phyloP scores from a whole-genome alignment of 2,888 invertebrate species.

The Margaritifera margaritifera region DNA sequence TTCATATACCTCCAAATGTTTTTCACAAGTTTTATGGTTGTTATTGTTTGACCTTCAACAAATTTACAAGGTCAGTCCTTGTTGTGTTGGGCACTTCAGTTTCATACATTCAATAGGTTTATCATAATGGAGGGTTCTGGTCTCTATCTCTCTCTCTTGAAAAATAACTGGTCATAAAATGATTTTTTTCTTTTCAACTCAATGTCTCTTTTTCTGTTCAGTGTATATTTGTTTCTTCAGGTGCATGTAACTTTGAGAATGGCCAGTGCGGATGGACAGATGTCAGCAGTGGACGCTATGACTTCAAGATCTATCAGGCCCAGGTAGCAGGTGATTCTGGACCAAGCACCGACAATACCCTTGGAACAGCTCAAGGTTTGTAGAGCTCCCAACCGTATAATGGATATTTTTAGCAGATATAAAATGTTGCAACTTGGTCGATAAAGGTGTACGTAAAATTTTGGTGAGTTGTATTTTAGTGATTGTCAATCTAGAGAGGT shows the following conservation, averaged over 20 bases:
- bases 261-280: constrained; percentile 66
- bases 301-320: constrained; percentile 55
- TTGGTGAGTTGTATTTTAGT: too few species aligned
- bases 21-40: too few species aligned
- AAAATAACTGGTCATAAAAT: too few species aligned
- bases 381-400: not conserved
- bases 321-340: constrained; percentile 50
- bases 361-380: constrained; percentile 37
- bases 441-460: too few species aligned
- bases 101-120: too few species aligned
- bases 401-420: not conserved
- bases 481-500: not conserved
- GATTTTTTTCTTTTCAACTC: not conserved
- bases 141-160: too few species aligned
- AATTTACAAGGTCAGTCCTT: too few species aligned
- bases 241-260: constrained; percentile 63
- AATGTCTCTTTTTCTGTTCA: not conserved
- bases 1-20: too few species aligned
- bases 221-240: constrained; percentile 22
- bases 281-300: constrained; percentile 54
- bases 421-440: too few species aligned
- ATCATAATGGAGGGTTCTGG: too few species aligned
- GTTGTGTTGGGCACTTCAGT: too few species aligned
- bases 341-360: constrained; percentile 62
- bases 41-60: too few species aligned